Evolutionary conservation across 2,888 invertebrate species (phyloP).

Genomic region (Eristalis pertinax): DNA sequence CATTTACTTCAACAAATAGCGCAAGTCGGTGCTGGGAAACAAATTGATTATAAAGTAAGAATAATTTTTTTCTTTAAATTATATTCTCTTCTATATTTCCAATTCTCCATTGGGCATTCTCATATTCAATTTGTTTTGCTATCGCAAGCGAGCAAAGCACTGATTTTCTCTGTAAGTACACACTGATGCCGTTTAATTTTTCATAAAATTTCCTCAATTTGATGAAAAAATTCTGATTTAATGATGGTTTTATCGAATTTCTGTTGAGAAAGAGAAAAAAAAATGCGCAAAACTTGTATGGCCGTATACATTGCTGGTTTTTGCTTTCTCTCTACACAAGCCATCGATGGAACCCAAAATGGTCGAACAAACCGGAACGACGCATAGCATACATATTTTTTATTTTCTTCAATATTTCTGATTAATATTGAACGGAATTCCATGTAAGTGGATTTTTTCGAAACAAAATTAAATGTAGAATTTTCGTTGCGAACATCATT

Average conservation of each 20-base stretch:
- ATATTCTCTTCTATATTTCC: no score
- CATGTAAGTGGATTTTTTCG: slow-evolving; percentile 20
- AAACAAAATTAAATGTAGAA: slow-evolving; percentile 44
- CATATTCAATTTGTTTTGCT: background rate
- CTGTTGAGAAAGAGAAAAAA: slow-evolving; percentile 10
- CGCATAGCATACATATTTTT: slow-evolving; percentile 65
- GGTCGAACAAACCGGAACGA: slow-evolving; percentile 70
- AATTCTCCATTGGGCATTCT: background rate
- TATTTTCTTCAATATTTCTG: slow-evolving; percentile 33
- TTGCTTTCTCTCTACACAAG: slow-evolving; percentile 65
- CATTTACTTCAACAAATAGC: slow-evolving; percentile 14
- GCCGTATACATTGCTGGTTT: slow-evolving; percentile 45
- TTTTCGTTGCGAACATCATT: slow-evolving; percentile 29
- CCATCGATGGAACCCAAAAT: slow-evolving; percentile 62
- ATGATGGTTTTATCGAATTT: slow-evolving; percentile 25
- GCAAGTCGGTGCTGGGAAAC: slow-evolving; percentile 13
- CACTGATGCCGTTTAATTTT: slow-evolving; percentile 26
- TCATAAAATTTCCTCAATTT: background rate
- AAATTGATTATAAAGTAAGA: slow-evolving; percentile 41
- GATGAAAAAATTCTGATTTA: background rate
- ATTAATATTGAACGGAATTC: background rate
- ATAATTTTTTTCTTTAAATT: slow-evolving; percentile 29
- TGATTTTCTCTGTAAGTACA: slow-evolving; percentile 17
- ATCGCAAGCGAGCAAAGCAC: background rate
- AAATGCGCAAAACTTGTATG: slow-evolving; percentile 57